Base-by-base conservation (phyloP, 2,888 invertebrate genomes). In the Agapetus fuscipes region DNA sequence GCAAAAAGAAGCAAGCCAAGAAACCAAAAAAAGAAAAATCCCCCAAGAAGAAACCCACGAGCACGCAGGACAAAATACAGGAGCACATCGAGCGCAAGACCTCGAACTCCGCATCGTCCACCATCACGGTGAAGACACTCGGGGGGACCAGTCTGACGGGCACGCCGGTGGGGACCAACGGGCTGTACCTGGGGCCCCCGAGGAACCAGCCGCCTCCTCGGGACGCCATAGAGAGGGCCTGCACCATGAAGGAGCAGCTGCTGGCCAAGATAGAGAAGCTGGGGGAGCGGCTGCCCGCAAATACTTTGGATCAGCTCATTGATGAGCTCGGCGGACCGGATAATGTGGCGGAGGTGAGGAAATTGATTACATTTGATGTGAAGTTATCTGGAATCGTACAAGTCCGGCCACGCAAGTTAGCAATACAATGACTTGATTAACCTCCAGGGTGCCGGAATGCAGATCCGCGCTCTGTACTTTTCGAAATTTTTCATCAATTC, bases 311-410 rank as follows among this genome's bases (percentile, higher is more conserved):
- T 72, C 95, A 98, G 60, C 73, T 98, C 9, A 97, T 99, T 48
- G 97, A 99, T 63, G 93, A 95, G 58, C 75, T 98, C 7, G 98
- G 98, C 32, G 98, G 98, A 2, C 89, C 96, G 0, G 93, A 95
- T 51, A 89, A 90, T 64, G 98, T 98, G 0, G 97, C 98, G 0
- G 97, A 98, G 74, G 80, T 80, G 44, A 44, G 43, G n/a, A n/a
- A n/a, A n/a, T n/a, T n/a, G n/a, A n/a, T n/a, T n/a, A n/a, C n/a
- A n/a, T n/a, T n/a, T n/a, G n/a, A n/a, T n/a, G n/a, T n/a, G n/a
- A n/a, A n/a, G n/a, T n/a, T n/a, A n/a, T n/a, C n/a, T n/a, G n/a
- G n/a, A n/a, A n/a, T n/a, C n/a, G n/a, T n/a, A n/a, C n/a, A n/a
- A n/a, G n/a, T n/a, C n/a, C n/a, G n/a, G n/a, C n/a, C n/a, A n/a